Percentiles rank a stretch among this genome's conserved stretches.
Evolutionary conservation across 1,140 invertebrate species (phyloP).

Genomic region (Heterodera schachtii): DNA sequence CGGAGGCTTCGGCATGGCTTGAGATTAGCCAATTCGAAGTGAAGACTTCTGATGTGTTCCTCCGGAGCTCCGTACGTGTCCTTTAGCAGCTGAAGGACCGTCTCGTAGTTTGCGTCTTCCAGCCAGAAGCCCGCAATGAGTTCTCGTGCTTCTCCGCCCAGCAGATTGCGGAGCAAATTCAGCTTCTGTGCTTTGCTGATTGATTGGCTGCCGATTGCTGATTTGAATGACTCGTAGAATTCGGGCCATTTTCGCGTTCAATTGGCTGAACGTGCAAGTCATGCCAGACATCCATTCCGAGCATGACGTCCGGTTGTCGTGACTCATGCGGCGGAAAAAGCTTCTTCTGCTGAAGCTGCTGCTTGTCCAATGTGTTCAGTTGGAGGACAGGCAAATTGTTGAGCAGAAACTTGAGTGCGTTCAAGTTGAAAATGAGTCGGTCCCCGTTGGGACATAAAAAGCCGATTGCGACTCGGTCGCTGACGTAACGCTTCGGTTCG

Average conservation of each 20-base stretch:
- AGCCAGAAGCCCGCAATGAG: not conserved
- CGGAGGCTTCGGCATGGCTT: not conserved
- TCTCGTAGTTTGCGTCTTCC: slow-evolving; percentile 8
- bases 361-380: no score
- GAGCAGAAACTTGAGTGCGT: no score
- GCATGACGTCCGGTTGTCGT: no score
- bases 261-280: no score
- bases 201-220: not conserved
- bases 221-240: slow-evolving; percentile 13
- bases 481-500: no score
- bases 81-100: not conserved
- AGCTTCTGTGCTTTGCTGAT: not conserved
- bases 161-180: not conserved
- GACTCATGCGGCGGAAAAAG: no score
- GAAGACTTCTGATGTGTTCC: not conserved
- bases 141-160: not conserved
- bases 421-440: no score
- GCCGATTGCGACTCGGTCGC: no score
- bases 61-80: slow-evolving; percentile 1
- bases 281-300: no score
- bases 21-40: not conserved
- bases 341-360: no score
- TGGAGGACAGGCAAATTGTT: no score
- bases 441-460: no score
- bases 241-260: not conserved